These are phyloP conservation scores for Miltochrista miniata DNA, from an alignment of 2,888 invertebrate species.

Conservation along the genomic window DNA sequence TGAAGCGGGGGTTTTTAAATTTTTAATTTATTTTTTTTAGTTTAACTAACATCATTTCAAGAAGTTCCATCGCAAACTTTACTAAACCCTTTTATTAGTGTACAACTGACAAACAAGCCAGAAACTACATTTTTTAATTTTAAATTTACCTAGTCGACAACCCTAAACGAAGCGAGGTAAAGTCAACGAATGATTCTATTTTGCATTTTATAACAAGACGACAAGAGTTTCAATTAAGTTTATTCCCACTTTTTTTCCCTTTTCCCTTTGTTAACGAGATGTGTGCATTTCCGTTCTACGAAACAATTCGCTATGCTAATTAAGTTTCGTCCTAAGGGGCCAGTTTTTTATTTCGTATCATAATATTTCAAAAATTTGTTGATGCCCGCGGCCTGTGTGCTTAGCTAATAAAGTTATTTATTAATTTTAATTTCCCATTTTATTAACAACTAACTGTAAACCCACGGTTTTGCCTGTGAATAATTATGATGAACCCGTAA, in stretches of 20 bases:
- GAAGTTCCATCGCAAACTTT: background rate
- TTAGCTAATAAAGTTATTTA: too few species aligned
- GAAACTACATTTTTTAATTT: background rate
- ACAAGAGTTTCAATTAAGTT: constrained; percentile 46
- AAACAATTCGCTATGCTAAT: constrained; percentile 18
- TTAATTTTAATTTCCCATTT: too few species aligned
- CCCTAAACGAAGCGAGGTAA: constrained; percentile 15
- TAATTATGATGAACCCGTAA: too few species aligned
- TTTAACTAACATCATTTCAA: too few species aligned
- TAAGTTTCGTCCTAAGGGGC: constrained; percentile 2
- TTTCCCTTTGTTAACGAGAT: constrained; percentile 33
- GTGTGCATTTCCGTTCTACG: constrained; percentile 25
- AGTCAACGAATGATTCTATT: constrained; percentile 34
- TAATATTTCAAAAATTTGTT: too few species aligned
- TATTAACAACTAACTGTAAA: too few species aligned
- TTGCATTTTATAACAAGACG: constrained; percentile 43
- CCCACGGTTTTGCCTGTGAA: too few species aligned
- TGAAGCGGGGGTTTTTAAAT: too few species aligned
- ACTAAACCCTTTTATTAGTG: background rate
- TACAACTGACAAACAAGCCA: background rate
- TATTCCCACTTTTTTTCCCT: constrained; percentile 18
- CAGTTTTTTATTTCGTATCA: constrained; percentile 23
- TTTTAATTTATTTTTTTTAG: too few species aligned
- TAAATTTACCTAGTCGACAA: background rate
- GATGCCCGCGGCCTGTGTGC: too few species aligned